These are phyloP conservation scores for Machimus rusticus DNA, from an alignment of 2,888 invertebrate species.

Conservation along the genomic window DNA sequence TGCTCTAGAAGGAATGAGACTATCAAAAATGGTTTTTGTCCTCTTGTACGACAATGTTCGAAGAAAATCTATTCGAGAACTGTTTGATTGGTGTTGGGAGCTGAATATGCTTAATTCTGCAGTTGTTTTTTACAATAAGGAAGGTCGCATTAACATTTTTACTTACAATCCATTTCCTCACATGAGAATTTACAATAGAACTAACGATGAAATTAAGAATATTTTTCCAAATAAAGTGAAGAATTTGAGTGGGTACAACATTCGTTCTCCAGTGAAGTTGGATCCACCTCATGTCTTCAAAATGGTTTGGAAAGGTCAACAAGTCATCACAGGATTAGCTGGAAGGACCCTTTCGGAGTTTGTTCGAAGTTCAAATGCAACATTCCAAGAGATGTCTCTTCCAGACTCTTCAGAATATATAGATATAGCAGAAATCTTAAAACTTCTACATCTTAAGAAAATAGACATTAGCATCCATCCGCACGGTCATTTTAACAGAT, in stretches of 20 bases:
- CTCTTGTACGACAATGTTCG: not conserved
- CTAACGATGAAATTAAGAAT: not conserved
- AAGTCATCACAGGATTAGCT: not conserved
- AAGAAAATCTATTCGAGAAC: not conserved
- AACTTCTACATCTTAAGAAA: not conserved
- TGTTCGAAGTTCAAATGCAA: not conserved
- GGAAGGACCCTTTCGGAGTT: not conserved
- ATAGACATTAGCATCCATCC: slow-evolving; percentile 6
- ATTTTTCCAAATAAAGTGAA: slow-evolving; percentile 9
- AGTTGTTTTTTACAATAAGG: not conserved
- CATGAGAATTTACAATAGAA: not conserved
- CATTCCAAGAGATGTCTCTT: not conserved
- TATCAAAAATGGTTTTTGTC: not conserved
- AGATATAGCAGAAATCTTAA: not conserved
- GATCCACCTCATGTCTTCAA: slow-evolving; percentile 32
- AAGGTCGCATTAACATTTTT: not conserved
- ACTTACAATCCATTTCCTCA: slow-evolving; percentile 16
- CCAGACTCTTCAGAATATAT: not conserved
- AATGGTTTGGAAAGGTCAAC: not conserved
- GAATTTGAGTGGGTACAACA: slow-evolving; percentile 16
- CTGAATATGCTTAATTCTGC: slow-evolving; percentile 2
- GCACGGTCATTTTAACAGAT: not conserved
- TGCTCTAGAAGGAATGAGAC: not conserved
- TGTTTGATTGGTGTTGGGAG: not conserved
- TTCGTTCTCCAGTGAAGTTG: not conserved